Evolutionary conservation across 2,888 invertebrate genomes (phyloP).

Genomic region (Drosophila lacicola): DNA sequence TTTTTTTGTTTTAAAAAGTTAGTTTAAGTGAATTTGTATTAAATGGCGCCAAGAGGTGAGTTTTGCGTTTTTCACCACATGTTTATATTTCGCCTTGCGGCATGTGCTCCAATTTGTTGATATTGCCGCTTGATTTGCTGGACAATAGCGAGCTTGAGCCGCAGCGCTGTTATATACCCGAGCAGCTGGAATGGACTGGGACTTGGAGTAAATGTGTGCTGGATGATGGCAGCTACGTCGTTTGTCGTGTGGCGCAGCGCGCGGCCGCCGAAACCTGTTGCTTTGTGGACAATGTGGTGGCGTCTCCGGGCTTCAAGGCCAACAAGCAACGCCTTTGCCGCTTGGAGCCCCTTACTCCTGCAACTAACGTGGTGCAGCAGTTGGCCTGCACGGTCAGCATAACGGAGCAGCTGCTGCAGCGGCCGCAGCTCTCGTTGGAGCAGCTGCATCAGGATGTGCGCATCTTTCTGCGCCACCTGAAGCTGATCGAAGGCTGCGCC

Average conservation of each 20-base stretch:
- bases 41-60: constrained; percentile 13
- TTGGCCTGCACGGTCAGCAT: constrained; percentile 49
- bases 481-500: constrained; percentile 45
- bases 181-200: constrained; percentile 10
- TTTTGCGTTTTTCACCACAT: neutral
- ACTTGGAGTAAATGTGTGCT: constrained; percentile 68
- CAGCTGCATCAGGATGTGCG: constrained; percentile 38
- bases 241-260: constrained; percentile 67
- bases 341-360: constrained; percentile 27
- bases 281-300: constrained; percentile 72
- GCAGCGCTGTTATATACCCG: constrained; percentile 55
- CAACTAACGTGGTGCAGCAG: neutral
- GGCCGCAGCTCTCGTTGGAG: constrained; percentile 17
- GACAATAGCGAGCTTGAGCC: constrained; percentile 48
- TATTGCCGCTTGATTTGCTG: constrained; percentile 59
- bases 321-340: constrained; percentile 31
- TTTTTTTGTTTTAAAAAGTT: no score
- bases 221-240: constrained; percentile 37
- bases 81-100: constrained; percentile 24
- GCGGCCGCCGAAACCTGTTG: constrained; percentile 57
- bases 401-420: constrained; percentile 43
- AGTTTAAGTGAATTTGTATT: neutral
- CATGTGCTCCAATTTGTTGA: constrained; percentile 56
- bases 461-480: constrained; percentile 51
- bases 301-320: constrained; percentile 33